Evolutionary conservation across 2,113 vertebrate species (phyloP).

Genomic region (Opisthocomus hoazin): DNA sequence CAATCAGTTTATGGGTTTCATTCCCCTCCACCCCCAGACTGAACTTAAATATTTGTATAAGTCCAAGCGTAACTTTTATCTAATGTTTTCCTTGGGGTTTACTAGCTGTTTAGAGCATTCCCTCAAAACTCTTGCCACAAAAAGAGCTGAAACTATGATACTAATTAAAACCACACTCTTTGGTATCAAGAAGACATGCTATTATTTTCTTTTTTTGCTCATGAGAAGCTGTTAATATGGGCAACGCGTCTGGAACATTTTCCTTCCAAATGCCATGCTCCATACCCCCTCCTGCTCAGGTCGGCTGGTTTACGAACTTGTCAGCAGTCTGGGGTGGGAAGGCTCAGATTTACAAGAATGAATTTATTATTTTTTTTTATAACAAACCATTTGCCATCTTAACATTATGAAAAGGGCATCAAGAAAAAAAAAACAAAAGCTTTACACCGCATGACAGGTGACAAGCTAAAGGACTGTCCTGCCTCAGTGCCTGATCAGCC

Average conservation of each 20-base stretch:
- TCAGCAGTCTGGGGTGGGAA: neutral
- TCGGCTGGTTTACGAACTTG: neutral
- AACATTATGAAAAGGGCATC: neutral
- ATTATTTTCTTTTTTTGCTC: constrained; percentile 37
- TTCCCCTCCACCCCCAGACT: constrained; percentile 30
- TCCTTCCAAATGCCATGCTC: neutral
- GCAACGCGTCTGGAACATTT: constrained; percentile 36
- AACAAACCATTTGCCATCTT: neutral
- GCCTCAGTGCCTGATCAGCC: neutral
- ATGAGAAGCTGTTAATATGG: constrained; percentile 46
- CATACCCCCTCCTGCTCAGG: neutral
- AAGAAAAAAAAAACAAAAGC: neutral
- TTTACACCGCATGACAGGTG: neutral
- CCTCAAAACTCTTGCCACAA: constrained; percentile 24
- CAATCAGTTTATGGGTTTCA: constrained; percentile 26
- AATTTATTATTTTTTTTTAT: neutral
- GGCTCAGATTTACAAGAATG: neutral
- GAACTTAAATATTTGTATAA: constrained; percentile 59
- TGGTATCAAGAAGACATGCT: constrained; percentile 33
- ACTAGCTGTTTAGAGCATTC: constrained; percentile 56
- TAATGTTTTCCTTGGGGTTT: constrained; percentile 54
- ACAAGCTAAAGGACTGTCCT: neutral
- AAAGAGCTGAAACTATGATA: constrained; percentile 50
- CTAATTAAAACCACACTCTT: constrained; percentile 73
- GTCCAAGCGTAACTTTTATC: constrained; percentile 31